phyloP scores from a whole-genome alignment of 2,113 vertebrate species.

The Myrmecophaga tridactyla region DNA sequence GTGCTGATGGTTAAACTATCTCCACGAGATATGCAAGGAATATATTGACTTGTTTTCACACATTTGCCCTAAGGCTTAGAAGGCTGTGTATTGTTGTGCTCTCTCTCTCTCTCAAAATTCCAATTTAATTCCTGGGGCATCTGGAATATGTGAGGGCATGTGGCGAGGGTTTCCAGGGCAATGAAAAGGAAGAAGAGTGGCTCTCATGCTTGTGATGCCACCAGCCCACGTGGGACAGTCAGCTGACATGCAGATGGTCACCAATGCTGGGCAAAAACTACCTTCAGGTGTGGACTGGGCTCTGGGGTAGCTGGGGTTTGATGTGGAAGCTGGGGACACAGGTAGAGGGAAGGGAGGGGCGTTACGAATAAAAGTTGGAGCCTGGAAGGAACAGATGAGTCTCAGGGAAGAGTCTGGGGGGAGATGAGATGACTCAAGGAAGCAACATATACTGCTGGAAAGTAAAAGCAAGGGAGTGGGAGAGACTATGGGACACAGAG shows the following conservation, averaged over 20 bases:
- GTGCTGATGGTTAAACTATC: not conserved
- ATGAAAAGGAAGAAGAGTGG: fast-evolving
- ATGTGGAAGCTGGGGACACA: not conserved
- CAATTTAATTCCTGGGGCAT: fast-evolving
- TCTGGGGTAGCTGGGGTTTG: not conserved
- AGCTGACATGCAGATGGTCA: not conserved
- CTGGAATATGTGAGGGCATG: fast-evolving
- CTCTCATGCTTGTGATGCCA: not conserved
- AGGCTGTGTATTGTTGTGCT: no score
- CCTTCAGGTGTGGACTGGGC: not conserved
- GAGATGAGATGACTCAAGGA: not conserved
- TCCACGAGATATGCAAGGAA: not conserved
- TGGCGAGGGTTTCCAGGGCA: no score
- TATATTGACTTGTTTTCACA: not conserved
- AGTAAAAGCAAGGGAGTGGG: not conserved
- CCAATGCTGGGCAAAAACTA: no score
- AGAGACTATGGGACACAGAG: not conserved
- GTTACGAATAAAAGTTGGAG: not conserved
- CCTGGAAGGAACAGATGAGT: not conserved
- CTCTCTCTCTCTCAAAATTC: not conserved
- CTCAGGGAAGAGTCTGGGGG: not conserved
- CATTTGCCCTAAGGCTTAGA: not conserved
- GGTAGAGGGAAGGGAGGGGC: not conserved
- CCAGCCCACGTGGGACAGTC: fast-evolving
- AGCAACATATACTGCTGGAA: not conserved